Evolutionary conservation across 2,113 vertebrate species (phyloP).

Genomic region (Apus apus): DNA sequence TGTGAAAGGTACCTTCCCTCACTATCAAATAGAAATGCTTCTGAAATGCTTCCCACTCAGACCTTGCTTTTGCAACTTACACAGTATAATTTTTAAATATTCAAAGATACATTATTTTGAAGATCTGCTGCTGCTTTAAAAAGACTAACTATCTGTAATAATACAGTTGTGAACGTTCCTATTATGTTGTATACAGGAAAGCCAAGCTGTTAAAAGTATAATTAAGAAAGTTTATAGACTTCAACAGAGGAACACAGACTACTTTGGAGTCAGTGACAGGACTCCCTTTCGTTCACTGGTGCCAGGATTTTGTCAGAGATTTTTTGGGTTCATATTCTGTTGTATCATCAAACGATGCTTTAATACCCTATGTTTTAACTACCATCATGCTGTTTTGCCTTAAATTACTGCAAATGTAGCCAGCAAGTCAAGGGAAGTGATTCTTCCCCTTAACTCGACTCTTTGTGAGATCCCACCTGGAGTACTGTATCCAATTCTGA

Average conservation of each 20-base stretch:
- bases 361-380: neutral
- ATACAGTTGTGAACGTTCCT: neutral
- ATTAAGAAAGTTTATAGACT: neutral
- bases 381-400: neutral
- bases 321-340: constrained; percentile 21
- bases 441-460: too few relatives aligned
- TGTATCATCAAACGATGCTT: too few relatives aligned
- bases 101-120: neutral
- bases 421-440: too few relatives aligned
- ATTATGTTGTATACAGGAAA: neutral
- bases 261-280: neutral
- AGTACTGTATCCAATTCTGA: too few relatives aligned
- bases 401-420: neutral
- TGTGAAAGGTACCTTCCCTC: neutral
- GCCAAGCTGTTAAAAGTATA: neutral
- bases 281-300: neutral
- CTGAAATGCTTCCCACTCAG: neutral
- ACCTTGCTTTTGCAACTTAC: neutral
- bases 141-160: neutral
- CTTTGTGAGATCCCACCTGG: too few relatives aligned
- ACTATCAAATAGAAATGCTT: neutral
- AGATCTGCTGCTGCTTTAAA: neutral
- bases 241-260: neutral
- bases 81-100: neutral
- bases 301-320: neutral